A percentile compares a stretch with the other conserved stretches of the same genome.
These are phyloP conservation scores for Chloroceryle aenea DNA, from an alignment of 2,113 vertebrate genomes.

Conservation along the genomic window DNA sequence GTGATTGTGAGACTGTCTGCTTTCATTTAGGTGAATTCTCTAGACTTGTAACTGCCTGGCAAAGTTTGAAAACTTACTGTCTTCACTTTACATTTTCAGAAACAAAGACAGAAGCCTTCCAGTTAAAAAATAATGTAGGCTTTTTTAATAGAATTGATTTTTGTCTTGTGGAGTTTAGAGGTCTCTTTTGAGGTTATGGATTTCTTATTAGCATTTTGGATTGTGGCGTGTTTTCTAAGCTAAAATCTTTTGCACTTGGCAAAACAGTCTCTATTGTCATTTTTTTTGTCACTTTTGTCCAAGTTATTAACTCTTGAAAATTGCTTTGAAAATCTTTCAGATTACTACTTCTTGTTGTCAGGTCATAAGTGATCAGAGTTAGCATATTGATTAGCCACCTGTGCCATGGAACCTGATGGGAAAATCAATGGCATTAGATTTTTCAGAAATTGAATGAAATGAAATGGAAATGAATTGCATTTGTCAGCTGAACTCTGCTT, in stretches of 20 bases:
- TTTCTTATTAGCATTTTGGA: not conserved
- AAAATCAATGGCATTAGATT: not conserved
- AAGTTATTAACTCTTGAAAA: not conserved
- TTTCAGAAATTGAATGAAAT: not conserved
- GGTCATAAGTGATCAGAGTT: not conserved
- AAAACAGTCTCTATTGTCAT: not conserved
- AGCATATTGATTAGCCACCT: not conserved
- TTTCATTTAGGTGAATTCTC: conserved; percentile 24
- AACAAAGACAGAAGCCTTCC: not conserved
- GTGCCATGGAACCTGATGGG: not conserved
- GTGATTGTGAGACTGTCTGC: conserved; percentile 34
- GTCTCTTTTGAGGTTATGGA: not conserved
- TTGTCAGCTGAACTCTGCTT: not conserved
- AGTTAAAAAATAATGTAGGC: not conserved
- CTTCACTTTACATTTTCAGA: not conserved
- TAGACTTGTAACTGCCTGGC: not conserved
- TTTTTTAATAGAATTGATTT: not conserved
- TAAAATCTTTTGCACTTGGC: not conserved
- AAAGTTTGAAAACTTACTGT: conserved; percentile 25
- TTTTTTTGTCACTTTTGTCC: not conserved
- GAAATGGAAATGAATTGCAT: not conserved
- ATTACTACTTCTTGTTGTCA: not conserved
- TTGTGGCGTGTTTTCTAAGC: not conserved
- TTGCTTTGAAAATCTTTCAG: not conserved
- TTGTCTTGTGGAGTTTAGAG: not conserved